Conservation (phyloP, 1,140 invertebrate species). For the Hyles vespertilio region DNA sequence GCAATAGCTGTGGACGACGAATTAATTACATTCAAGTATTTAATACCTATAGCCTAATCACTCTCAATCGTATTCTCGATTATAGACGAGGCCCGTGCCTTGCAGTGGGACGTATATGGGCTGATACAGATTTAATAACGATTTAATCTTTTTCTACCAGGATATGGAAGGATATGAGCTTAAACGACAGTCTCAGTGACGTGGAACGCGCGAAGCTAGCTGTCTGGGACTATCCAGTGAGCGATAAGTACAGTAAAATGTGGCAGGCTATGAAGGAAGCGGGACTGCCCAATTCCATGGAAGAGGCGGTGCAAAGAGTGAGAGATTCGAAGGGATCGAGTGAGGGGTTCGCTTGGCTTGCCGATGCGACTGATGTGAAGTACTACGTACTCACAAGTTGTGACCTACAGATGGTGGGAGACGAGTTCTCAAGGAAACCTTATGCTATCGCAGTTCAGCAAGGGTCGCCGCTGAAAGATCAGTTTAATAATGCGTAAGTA, state of each 20-base stretch:
- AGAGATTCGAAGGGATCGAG: slow-evolving; percentile 82
- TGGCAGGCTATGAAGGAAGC: slow-evolving; percentile 98
- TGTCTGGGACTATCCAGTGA: slow-evolving; percentile 99
- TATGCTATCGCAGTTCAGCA: slow-evolving; percentile 98
- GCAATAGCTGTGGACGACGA: too few species aligned
- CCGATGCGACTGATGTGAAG: slow-evolving; percentile 94
- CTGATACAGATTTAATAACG: too few species aligned
- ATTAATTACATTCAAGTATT: too few species aligned
- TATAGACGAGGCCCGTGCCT: too few species aligned
- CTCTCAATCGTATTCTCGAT: too few species aligned
- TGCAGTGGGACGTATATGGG: too few species aligned
- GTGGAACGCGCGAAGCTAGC: slow-evolving; percentile 94
- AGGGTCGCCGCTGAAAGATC: slow-evolving; percentile 93
- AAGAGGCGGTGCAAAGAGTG: slow-evolving; percentile 89
- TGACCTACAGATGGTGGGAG: slow-evolving; percentile 92
- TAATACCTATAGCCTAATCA: too few species aligned
- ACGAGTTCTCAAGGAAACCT: slow-evolving; percentile 97
- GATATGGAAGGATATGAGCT: slow-evolving; percentile 98
- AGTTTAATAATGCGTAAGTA: slow-evolving; percentile 92
- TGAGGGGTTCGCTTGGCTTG: slow-evolving; percentile 95
- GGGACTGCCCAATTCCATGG: slow-evolving; percentile 83
- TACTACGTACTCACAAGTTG: slow-evolving; percentile 92
- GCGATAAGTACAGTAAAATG: slow-evolving; percentile 99
- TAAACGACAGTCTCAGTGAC: slow-evolving; percentile 93
- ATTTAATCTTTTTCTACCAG: slow-evolving; percentile 65